Evolutionary conservation across 2,888 invertebrate species (phyloP).

Genomic region (Epinotia ramella): DNA sequence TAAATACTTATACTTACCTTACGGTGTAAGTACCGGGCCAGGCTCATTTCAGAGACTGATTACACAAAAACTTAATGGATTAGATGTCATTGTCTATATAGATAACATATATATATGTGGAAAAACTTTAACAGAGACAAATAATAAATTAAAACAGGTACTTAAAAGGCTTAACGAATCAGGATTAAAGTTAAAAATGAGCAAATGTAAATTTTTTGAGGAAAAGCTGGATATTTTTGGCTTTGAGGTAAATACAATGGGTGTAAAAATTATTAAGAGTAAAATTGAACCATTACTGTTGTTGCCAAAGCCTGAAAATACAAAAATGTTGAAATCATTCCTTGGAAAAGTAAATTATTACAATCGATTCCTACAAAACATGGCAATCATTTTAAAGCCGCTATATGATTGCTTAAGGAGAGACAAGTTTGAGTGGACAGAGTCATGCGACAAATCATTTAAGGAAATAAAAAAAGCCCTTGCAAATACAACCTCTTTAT

Average conservation of each 20-base stretch:
- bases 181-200: conserved; percentile 20
- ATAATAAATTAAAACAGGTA: conserved; percentile 13
- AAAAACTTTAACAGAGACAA: conserved; percentile 15
- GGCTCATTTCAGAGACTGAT: conserved; percentile 41
- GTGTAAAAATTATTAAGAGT: conserved; percentile 22
- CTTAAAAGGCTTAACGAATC: background rate
- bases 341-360: conserved; percentile 37
- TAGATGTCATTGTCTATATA: conserved; percentile 27
- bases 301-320: conserved; percentile 2
- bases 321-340: conserved; percentile 25
- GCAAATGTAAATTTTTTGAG: conserved; percentile 22
- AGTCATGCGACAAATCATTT: conserved; percentile 34
- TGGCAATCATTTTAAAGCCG: conserved; percentile 35
- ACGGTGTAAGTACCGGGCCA: conserved; percentile 38
- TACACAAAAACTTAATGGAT: conserved; percentile 8
- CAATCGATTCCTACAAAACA: conserved; percentile 33
- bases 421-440: conserved; percentile 29
- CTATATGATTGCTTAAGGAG: conserved; percentile 35
- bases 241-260: conserved; percentile 13
- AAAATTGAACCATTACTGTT: conserved; percentile 20
- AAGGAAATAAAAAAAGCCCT: conserved; percentile 21
- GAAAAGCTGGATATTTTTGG: conserved; percentile 15
- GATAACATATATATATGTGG: conserved; percentile 39
- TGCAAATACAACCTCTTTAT: conserved; percentile 12
- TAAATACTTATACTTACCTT: conserved; percentile 41